Evolutionary conservation across 2,888 invertebrate genomes (phyloP), one percentile per base, ranked within the genome.

Genomic region (Xestia xanthographa): DNA sequence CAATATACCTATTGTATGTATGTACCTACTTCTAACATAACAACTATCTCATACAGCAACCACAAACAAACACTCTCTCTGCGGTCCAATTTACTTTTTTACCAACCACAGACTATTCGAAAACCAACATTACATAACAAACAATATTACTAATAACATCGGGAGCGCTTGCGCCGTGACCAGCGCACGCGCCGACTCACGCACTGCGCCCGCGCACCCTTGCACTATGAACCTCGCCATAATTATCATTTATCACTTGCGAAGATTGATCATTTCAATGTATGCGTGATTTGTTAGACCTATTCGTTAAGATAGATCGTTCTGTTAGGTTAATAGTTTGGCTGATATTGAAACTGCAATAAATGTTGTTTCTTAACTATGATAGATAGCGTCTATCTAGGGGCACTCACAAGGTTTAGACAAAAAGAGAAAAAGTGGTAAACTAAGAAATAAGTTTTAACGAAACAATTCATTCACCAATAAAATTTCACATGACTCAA

Each of bases 151-250:
- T 82, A 84, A 83, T 77, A 71, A 72, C 69, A 84, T 86, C 88
- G 68, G 86, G 79, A 85, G 81, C 83, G 69, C 8, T 63, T 63
- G 63, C 50, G 75, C 77, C 87, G 87, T 88, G 87, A 88, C 76
- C 66, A 78, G 89, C 91, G 92, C 93, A 92, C 92, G 93, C 92
- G 93, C 89, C 86, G 82, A 56, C 85, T 83, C 85, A 88, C 91
- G 89, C 88, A 86, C 84, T 84, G 86, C 87, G 86, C 81, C 83
- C 76, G 84, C 88, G 86, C 85, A 89, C 88, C 90, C 88, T 88
- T 89, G 86, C 89, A 84, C 91, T 90, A 87, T 92, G 90, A 91
- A 91, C 91, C 86, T 75, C 58, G 73, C 74, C 65, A 80, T 82
- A 88, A 90, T 89, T 87, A 90, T 86, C 87, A 90, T 91, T 88